Base-by-base conservation (phyloP, 2,888 invertebrate species). In the Anthophora plumipes region DNA sequence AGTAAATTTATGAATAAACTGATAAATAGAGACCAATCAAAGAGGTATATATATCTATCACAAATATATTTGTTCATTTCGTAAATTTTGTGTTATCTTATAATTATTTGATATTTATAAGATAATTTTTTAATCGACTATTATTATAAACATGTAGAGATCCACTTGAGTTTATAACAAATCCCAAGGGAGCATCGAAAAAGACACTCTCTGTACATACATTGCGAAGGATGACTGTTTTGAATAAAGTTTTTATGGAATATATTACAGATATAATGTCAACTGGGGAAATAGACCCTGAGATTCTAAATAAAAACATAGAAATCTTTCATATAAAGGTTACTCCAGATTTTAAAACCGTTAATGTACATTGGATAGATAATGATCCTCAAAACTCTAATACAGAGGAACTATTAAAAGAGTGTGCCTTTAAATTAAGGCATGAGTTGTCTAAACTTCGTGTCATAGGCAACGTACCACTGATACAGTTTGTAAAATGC, bases 241-340 rank as follows among this genome's bases (percentile, higher is more conserved):
- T 98, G 1, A 97, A 97, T 91, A 97, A 97, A 93, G 90, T 97
- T 64, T 97, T 97, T 89, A 97, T 97, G 97, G 95, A 95, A 87
- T 94, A 97, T 77, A 96, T 98, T 11, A 97, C 97, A 0, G 97
- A 97, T 91, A 93, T 97, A 46, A 95, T 98, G 95, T 95, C 96
- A 0, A 96, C 96, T 0, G 97, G 97, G 0, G 95, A 96, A 86
- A 94, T 95, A 43, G 93, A 95, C 64, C 46, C 75, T 12, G 93
- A 95, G 66, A 93, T 97, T 80, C 87, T 96, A 17, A 96, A 96
- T 11, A 94, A 94, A 84, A 96, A 96, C 12, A 94, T 97, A 84
- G 96, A 97, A 94, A 95, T 97, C 81, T 95, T 96, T n/a, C 95
- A 95, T 95, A 95, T 96, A 0, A 95, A 95, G 92, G 94, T 97